A percentile compares a stretch with the other conserved stretches of the same genome.
Evolutionary conservation across 1,140 invertebrate genomes (phyloP).

Genomic region (Anoplophora glabripennis): DNA sequence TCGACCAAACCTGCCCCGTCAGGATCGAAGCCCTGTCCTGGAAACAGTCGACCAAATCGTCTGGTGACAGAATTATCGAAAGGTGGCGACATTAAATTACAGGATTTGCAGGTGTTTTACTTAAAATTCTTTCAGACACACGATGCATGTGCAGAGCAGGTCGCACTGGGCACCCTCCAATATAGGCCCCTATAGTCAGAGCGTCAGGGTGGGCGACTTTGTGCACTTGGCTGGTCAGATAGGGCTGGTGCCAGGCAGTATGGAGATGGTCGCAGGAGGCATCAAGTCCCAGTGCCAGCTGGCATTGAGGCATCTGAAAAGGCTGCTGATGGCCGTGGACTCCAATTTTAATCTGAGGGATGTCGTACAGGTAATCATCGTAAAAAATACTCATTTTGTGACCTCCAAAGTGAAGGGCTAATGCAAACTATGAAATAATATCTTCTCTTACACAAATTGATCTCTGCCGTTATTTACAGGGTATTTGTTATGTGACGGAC

Average conservation of each 20-base stretch:
- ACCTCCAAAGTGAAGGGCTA: background rate
- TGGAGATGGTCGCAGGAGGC: constrained; percentile 68
- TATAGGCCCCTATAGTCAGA: constrained; percentile 94
- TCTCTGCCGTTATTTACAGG: constrained; percentile 50
- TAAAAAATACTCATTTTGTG: background rate
- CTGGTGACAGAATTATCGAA: constrained; percentile 34
- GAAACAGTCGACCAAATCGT: constrained; percentile 38
- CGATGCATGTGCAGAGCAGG: constrained; percentile 91
- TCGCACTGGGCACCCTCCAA: constrained; percentile 96
- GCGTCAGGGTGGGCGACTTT: constrained; percentile 73
- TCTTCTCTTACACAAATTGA: background rate
- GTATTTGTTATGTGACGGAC: constrained; percentile 78
- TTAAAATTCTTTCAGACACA: constrained; percentile 52
- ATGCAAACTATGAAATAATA: background rate
- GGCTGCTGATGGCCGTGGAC: constrained; percentile 77
- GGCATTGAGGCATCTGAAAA: constrained; percentile 75
- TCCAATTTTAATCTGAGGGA: constrained; percentile 70
- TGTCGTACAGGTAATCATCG: constrained; percentile 63
- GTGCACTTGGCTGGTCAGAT: constrained; percentile 90
- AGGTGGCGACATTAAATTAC: constrained; percentile 31
- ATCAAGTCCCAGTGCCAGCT: constrained; percentile 76
- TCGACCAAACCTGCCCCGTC: constrained; percentile 69
- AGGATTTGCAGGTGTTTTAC: background rate
- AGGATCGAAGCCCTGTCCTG: constrained; percentile 76
- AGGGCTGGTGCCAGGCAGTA: constrained; percentile 80